Evolutionary conservation across 2,113 vertebrate genomes (phyloP).

Genomic region (Daubentonia madagascariensis): DNA sequence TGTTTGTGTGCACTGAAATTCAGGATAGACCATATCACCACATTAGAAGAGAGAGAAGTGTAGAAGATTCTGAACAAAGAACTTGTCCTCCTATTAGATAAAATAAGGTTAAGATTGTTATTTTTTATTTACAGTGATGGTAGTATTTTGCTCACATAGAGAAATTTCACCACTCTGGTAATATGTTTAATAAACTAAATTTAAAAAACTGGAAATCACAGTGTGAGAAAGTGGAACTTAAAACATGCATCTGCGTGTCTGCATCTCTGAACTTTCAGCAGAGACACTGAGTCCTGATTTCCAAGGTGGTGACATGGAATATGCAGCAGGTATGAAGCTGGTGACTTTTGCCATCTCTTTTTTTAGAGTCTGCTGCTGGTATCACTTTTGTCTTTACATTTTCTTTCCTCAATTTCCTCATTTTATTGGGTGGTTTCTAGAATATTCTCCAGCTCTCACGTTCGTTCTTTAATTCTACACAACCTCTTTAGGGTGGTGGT

Average conservation of each 20-base stretch:
- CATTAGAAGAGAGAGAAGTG: not conserved
- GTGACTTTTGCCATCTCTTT: not conserved
- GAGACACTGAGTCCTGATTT: not conserved
- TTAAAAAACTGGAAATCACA: not conserved
- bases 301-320: not conserved
- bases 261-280: not conserved
- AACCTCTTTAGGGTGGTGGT: not conserved
- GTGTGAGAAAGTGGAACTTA: not conserved
- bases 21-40: not conserved
- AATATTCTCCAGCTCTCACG: not conserved
- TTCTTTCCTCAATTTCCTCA: slow-evolving; percentile 13
- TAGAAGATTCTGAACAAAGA: not conserved
- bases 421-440: not conserved
- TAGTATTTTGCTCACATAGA: not conserved
- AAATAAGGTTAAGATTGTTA: not conserved
- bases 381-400: not conserved
- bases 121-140: not conserved
- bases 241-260: not conserved
- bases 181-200: not conserved
- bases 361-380: not conserved
- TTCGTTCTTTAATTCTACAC: not conserved
- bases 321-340: not conserved
- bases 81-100: not conserved
- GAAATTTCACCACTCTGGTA: not conserved
- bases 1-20: not conserved